A percentile compares a stretch with the other conserved stretches of the same genome.
These are phyloP conservation scores for Willowsia nigromaculata DNA, from an alignment of 2,888 invertebrate genomes.

Conservation along the genomic window DNA sequence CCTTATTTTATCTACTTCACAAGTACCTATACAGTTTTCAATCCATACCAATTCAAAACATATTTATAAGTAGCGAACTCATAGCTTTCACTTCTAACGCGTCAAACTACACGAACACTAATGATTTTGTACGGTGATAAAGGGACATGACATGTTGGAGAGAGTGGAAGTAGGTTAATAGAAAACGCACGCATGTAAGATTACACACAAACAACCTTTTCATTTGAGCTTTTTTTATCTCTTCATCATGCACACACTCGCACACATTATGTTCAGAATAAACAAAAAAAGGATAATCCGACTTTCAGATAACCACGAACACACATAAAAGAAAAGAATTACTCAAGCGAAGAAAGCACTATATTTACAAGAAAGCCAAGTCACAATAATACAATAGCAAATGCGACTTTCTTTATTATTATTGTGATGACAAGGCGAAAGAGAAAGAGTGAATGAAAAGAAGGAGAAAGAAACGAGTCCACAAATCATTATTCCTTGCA, in stretches of 20 bases:
- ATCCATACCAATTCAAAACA: no score
- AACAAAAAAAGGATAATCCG: neutral
- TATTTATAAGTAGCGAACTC: no score
- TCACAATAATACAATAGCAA: neutral
- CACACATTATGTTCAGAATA: neutral
- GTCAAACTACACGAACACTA: neutral
- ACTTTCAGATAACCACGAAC: neutral
- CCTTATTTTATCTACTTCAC: no score
- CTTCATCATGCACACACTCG: neutral
- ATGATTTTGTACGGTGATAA: neutral
- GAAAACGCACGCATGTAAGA: neutral
- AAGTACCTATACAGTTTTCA: no score
- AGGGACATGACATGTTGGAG: neutral
- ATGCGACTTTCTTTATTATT: neutral
- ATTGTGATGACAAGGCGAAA: neutral
- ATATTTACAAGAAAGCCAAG: neutral
- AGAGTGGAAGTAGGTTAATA: neutral
- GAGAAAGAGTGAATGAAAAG: neutral
- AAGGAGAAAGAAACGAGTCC: neutral
- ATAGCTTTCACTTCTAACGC: no score
- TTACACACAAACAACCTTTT: neutral
- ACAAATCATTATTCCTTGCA: constrained; percentile 58
- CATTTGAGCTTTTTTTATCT: neutral
- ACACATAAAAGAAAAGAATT: neutral
- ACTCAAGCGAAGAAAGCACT: neutral